phyloP scores from a whole-genome alignment of 30 jellyfish, hydroid and myxozoan genomes.

The Hydractinia symbiolongicarpus region DNA sequence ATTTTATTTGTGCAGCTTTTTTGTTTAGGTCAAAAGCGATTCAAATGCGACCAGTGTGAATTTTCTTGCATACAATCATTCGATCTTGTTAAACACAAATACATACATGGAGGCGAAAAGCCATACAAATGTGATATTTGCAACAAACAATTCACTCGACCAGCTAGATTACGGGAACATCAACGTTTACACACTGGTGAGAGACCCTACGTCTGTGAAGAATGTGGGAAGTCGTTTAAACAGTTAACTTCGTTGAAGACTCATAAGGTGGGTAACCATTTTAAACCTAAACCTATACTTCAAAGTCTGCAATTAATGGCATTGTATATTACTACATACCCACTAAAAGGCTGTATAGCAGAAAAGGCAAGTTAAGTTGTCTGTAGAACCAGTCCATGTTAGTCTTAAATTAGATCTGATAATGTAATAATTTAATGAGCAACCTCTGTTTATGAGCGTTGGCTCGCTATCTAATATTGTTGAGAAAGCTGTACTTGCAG shows the following conservation, averaged over 20 bases:
- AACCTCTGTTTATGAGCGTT: too few relatives aligned
- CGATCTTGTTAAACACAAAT: conserved; percentile 89
- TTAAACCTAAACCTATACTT: neutral
- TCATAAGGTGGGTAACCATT: conserved; percentile 54
- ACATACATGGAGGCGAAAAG: conserved; percentile 92
- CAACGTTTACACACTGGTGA: conserved; percentile 91
- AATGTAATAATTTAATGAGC: too few relatives aligned
- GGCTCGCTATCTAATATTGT: too few relatives aligned
- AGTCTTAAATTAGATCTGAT: too few relatives aligned
- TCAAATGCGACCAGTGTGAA: conserved; percentile 95
- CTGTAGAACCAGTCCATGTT: too few relatives aligned
- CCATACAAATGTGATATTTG: conserved; percentile 90
- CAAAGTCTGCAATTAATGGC: too few relatives aligned
- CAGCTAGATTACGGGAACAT: conserved; percentile 89
- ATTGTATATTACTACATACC: too few relatives aligned
- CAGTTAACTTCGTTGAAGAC: conserved; percentile 74
- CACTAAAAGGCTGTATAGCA: too few relatives aligned
- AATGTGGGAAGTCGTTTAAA: conserved; percentile 81
- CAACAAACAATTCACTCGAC: conserved; percentile 83
- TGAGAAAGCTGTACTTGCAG: too few relatives aligned
- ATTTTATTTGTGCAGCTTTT: too few relatives aligned
- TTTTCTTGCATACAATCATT: conserved; percentile 94
- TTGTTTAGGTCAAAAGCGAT: conserved; percentile 69
- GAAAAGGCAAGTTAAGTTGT: too few relatives aligned
- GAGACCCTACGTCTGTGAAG: conserved; percentile 74